These are phyloP conservation scores for Sapayoa aenigma DNA, from an alignment of 2,113 vertebrate species.

Conservation along the genomic window DNA sequence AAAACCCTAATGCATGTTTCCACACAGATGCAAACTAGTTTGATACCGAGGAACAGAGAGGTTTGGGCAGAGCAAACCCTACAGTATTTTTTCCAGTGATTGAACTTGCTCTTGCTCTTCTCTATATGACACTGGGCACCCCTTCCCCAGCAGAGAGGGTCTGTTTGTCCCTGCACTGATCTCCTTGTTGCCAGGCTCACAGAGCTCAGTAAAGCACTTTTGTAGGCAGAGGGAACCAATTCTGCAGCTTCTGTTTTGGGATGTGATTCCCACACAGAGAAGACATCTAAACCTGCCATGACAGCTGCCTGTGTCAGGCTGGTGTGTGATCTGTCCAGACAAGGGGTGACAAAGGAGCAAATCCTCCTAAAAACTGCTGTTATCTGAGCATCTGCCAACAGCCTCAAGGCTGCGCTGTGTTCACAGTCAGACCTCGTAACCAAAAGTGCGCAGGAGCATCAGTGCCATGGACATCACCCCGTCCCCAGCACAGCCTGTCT, in stretches of 20 bases:
- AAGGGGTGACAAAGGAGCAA: not conserved
- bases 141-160: not conserved
- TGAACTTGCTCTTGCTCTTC: not conserved
- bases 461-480: not conserved
- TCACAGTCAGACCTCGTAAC: not conserved
- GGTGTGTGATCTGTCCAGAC: not conserved
- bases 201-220: not conserved
- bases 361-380: not conserved
- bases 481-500: not conserved
- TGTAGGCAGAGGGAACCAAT: not conserved
- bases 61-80: not conserved
- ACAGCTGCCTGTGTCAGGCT: not conserved
- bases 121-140: not conserved
- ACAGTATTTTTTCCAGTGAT: not conserved
- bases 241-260: not conserved
- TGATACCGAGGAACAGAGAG: not conserved
- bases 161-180: not conserved
- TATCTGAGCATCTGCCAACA: not conserved
- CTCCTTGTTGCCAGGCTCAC: not conserved
- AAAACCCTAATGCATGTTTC: not conserved
- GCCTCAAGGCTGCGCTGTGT: accelerated
- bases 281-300: not conserved
- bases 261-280: not conserved
- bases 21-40: not conserved
- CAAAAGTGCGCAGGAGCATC: not conserved